Evolutionary conservation across 2,888 invertebrate species (phyloP).

Genomic region (Agonum fuliginosum): DNA sequence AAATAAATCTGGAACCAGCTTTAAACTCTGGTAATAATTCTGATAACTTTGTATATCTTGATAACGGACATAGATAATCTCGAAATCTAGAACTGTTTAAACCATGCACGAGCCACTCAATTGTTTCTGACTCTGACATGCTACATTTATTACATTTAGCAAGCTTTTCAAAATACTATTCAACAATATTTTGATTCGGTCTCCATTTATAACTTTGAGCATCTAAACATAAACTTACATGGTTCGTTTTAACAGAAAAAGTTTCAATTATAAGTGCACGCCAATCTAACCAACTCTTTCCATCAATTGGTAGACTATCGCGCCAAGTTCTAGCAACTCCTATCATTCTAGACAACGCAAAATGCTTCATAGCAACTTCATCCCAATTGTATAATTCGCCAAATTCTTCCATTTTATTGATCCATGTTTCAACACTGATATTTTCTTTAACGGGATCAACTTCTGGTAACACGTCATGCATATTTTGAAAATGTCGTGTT

Average conservation of each 20-base stretch:
- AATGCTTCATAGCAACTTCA: constrained; percentile 62
- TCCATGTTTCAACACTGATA: constrained; percentile 60
- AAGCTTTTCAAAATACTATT: constrained; percentile 64
- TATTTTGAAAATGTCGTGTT: constrained; percentile 21
- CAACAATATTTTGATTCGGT: constrained; percentile 61
- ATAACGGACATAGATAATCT: constrained; percentile 62
- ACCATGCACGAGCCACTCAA: constrained; percentile 63
- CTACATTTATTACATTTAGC: constrained; percentile 62
- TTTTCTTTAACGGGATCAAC: constrained; percentile 51
- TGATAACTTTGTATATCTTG: constrained; percentile 60
- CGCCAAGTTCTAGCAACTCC: constrained; percentile 64
- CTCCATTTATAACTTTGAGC: constrained; percentile 62
- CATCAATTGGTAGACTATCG: constrained; percentile 63
- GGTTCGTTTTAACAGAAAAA: not conserved
- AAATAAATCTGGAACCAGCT: constrained; percentile 51
- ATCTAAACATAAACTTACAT: constrained; percentile 47
- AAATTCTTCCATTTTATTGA: constrained; percentile 64
- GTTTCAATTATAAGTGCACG: too few species aligned
- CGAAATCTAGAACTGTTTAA: constrained; percentile 56
- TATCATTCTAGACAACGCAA: constrained; percentile 61
- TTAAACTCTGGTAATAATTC: constrained; percentile 62
- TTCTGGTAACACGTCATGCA: constrained; percentile 41
- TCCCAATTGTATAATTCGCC: constrained; percentile 63
- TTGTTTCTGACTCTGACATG: constrained; percentile 61
- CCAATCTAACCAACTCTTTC: too few species aligned